These are phyloP conservation scores for Cyrtodaria siliqua DNA, from an alignment of 2,888 invertebrate genomes.

Conservation along the genomic window DNA sequence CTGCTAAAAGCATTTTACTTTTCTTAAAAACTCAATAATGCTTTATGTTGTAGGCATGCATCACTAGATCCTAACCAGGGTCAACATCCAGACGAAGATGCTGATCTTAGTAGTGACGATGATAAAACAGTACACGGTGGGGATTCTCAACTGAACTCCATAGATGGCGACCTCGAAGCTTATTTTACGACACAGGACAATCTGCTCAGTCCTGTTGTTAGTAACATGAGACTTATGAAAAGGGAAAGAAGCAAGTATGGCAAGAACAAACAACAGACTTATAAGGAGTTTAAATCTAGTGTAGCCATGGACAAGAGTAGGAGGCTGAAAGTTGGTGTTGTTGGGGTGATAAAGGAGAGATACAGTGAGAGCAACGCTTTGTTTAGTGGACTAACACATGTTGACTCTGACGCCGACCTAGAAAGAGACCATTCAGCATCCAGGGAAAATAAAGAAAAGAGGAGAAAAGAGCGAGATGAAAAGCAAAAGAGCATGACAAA, in stretches of 20 bases:
- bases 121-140: conserved; percentile 42
- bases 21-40: no score
- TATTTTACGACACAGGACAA: conserved; percentile 35
- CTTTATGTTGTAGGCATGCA: conserved; percentile 2
- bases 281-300: conserved; percentile 65
- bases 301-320: conserved; percentile 52
- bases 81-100: conserved; percentile 61
- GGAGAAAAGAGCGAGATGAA: conserved; percentile 70
- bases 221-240: conserved; percentile 63
- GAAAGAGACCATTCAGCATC: conserved; percentile 63
- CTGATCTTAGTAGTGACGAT: conserved; percentile 67
- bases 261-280: conserved; percentile 50
- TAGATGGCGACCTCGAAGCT: conserved; percentile 59
- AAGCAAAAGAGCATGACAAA: conserved; percentile 74
- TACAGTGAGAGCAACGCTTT: conserved; percentile 70
- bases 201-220: conserved; percentile 71
- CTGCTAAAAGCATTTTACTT: no score
- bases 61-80: conserved; percentile 20
- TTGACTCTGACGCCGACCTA: conserved; percentile 79
- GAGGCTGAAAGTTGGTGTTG: conserved; percentile 50
- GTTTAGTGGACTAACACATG: conserved; percentile 72
- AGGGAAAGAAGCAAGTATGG: conserved; percentile 67
- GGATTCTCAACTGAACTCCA: conserved; percentile 58
- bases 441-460: conserved; percentile 71
- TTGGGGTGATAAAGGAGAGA: conserved; percentile 76